Conservation (phyloP, 2,113 vertebrate species). For the Miniopterus natalensis region DNA sequence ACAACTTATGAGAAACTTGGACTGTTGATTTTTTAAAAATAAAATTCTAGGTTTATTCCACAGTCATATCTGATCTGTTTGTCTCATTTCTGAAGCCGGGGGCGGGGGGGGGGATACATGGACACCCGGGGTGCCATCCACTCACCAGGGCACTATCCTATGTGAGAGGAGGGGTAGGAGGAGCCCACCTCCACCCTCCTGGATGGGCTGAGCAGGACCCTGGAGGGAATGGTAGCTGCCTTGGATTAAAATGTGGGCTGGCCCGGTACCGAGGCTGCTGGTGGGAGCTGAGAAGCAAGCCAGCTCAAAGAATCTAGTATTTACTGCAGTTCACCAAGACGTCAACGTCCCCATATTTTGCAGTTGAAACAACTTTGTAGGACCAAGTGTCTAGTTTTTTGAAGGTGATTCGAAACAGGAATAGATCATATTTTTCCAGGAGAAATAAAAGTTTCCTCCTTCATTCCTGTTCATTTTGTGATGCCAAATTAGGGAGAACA, state of each 20-base stretch:
- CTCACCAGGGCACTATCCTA: background rate
- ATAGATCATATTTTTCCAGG: conserved; percentile 52
- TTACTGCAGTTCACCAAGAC: conserved; percentile 61
- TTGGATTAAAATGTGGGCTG: conserved; percentile 49
- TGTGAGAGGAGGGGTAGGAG: background rate
- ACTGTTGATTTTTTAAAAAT: background rate
- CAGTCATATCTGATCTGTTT: background rate
- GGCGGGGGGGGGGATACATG: background rate
- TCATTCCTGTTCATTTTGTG: background rate
- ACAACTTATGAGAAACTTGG: conserved; percentile 51
- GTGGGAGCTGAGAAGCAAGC: conserved; percentile 2
- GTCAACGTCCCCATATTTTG: conserved; percentile 24
- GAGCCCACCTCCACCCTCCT: background rate
- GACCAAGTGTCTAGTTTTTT: conserved; percentile 39
- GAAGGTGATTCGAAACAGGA: conserved; percentile 71
- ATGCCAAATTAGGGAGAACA: conserved; percentile 46
- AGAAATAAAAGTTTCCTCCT: conserved; percentile 50
- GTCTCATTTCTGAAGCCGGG: conserved; percentile 1
- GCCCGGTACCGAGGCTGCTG: background rate
- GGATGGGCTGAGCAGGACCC: background rate
- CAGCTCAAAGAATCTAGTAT: conserved; percentile 59
- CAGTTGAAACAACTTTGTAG: conserved; percentile 49
- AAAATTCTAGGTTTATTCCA: background rate
- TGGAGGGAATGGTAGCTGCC: background rate
- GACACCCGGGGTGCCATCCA: rapidly evolving